phyloP scores from a whole-genome alignment of 2,113 vertebrate species.

The Apodemus speciosus region DNA sequence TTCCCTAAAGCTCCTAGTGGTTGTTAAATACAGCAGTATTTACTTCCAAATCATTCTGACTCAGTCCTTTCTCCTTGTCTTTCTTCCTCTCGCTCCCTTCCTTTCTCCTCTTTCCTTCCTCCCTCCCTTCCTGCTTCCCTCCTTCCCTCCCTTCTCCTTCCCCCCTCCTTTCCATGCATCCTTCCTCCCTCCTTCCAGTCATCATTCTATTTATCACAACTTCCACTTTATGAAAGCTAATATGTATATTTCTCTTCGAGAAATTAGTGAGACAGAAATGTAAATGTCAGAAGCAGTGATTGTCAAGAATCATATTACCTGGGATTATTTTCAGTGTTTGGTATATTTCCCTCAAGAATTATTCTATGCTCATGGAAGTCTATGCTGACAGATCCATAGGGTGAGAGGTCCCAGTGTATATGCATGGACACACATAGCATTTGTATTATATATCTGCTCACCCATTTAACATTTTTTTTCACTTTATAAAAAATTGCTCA shows the following conservation, averaged over 20 bases:
- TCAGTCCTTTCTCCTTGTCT: neutral
- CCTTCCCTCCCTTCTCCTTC: neutral
- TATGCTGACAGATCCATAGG: neutral
- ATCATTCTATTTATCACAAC: neutral
- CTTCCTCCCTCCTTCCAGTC: neutral
- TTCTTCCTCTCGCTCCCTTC: neutral
- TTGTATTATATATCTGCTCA: neutral
- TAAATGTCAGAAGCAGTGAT: neutral
- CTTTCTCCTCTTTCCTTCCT: no score
- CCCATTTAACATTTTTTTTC: constrained; percentile 7
- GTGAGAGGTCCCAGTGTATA: neutral
- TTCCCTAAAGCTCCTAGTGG: neutral
- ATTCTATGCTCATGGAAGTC: neutral
- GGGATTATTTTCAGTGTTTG: neutral
- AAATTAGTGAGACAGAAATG: neutral
- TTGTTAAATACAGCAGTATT: neutral
- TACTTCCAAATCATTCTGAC: neutral
- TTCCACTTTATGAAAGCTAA: neutral
- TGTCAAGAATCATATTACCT: neutral
- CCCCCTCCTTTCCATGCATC: no score
- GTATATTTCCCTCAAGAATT: constrained; percentile 30
- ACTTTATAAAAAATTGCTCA: constrained; percentile 21
- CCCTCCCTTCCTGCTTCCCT: neutral
- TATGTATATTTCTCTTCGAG: neutral
- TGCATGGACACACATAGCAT: no score